Base-by-base conservation (phyloP, 2,888 invertebrate genomes). In the Steinernema scapterisci region DNA sequence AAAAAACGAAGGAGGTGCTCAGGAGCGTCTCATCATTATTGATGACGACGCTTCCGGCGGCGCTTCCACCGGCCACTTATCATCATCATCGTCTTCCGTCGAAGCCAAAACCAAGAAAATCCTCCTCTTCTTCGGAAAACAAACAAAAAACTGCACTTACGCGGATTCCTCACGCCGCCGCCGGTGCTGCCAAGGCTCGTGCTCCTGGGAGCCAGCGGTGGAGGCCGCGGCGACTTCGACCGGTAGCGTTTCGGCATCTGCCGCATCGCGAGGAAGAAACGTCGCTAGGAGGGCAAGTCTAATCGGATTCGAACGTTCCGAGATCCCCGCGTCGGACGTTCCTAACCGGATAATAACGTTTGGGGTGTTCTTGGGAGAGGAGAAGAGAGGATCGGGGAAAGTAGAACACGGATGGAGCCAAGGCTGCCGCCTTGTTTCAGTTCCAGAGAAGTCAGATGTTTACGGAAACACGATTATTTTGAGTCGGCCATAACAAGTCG, bases 391-490 rank as follows among this genome's bases (percentile, higher is more conserved):
- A n/a, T n/a, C n/a, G n/a, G n/a, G n/a, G n/a, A n/a, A n/a, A n/a
- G n/a, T n/a, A n/a, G n/a, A n/a, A n/a, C n/a, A n/a, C n/a, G n/a
- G n/a, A n/a, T n/a, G 38, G 38, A 38, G 3, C 38, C 5, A 38
- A 38, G 38, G 38, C 9, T 9, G 38, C 38, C 38, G 38, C 38
- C 38, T 38, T 38, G 38, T 3, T 38, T 38, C 38, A 38, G 38
- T 38, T 38, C 5, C 38, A 38, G 38, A 38, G 38, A 38, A 48
- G n/a, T 48, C 23, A 19, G 52, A 9, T 63, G 63, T 63, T 63
- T 63, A 63, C 63, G 63, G 63, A 63, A 63, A 63, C 63, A 31
- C 63, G 63, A 63, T 31, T 31, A 63, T 63, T 25, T 54, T 63
- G 63, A 63, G 27, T 25, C 31, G 63, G 9, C 25, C 63, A 63